Percentiles rank a stretch among this genome's conserved stretches.
These are phyloP conservation scores for Endotricha flammealis DNA, from an alignment of 2,888 invertebrate species.

Conservation along the genomic window DNA sequence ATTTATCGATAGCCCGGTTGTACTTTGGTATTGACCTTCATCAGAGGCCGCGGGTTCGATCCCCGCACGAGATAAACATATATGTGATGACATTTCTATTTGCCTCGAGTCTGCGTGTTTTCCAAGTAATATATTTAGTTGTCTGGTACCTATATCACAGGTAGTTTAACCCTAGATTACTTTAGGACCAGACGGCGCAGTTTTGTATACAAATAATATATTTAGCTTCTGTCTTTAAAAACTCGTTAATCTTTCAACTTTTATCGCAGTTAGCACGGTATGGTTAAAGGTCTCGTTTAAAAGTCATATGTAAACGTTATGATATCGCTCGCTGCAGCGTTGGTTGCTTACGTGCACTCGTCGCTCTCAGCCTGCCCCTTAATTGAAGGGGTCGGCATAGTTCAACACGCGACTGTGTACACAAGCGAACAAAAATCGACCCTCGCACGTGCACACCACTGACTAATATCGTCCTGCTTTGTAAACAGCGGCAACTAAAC, in stretches of 20 bases:
- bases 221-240: not conserved
- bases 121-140: too few species aligned
- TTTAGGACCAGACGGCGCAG: too few species aligned
- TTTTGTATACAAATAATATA: too few species aligned
- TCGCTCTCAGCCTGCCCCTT: constrained; percentile 65
- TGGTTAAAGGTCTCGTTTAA: constrained; percentile 46
- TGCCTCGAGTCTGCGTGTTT: too few species aligned
- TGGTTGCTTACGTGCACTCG: constrained; percentile 65
- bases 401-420: constrained; percentile 52
- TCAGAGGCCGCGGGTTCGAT: too few species aligned
- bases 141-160: too few species aligned
- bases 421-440: constrained; percentile 54
- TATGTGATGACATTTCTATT: too few species aligned
- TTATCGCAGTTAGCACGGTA: constrained; percentile 7
- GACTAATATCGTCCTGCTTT: constrained; percentile 38
- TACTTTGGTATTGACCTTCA: too few species aligned
- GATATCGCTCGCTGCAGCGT: constrained; percentile 50
- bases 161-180: too few species aligned
- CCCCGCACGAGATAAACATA: too few species aligned
- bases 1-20: not conserved
- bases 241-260: not conserved
- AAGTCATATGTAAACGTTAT: constrained; percentile 65
- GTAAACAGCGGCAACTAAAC: constrained; percentile 43
- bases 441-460: constrained; percentile 31
- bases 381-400: constrained; percentile 63